Evolutionary conservation across 1,140 invertebrate species (phyloP), one percentile per base, ranked within the genome.

Genomic region (Ips nitidus): DNA sequence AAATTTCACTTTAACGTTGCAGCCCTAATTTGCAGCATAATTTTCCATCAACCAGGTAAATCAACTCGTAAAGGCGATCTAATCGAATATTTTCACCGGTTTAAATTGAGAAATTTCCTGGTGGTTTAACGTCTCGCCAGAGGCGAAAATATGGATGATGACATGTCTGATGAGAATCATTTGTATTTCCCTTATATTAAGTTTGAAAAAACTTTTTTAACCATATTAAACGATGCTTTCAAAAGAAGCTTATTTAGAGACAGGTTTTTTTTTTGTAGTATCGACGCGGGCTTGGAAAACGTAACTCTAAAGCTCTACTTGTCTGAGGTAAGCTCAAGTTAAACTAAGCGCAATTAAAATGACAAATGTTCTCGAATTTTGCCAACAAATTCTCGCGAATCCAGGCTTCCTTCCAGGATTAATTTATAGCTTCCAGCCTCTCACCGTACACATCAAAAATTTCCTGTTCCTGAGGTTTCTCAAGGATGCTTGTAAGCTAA

Each of bases 331-430:
- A 7, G 45, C 47, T 8, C 38, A 52, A 52, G 37, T 7, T 50
- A 62, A 62, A 52, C 37, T 40, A 50, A 39, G 47, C 41, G 41
- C 58, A 43, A 45, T 36, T 43, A 61, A 61, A 61, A 62, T 62
- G 60, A 62, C 47, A 62, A 62, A 62, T 62, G 60, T 62, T 52
- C 38, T n/a, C 45, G 39, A 62, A 62, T 62, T 62, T 52, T 42
- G n/a, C 47, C 43, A 52, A 47, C 60, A 62, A 52, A 62, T 62
- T 62, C 39, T 62, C 60, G 43, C 45, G 47, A 39, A 62, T 62
- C 60, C 39, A n/a, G 2, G 39, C 60, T 62, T 62, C 60, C 60
- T 62, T 39, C 5, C 2, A 2, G 47, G 39, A 62, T 62, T 62
- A 62, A 62, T 62, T 62, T 62, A 62, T 62, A 36, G 60, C 39